These are phyloP conservation scores for Plodia interpunctella DNA, from an alignment of 1,140 invertebrate genomes.

Conservation along the genomic window DNA sequence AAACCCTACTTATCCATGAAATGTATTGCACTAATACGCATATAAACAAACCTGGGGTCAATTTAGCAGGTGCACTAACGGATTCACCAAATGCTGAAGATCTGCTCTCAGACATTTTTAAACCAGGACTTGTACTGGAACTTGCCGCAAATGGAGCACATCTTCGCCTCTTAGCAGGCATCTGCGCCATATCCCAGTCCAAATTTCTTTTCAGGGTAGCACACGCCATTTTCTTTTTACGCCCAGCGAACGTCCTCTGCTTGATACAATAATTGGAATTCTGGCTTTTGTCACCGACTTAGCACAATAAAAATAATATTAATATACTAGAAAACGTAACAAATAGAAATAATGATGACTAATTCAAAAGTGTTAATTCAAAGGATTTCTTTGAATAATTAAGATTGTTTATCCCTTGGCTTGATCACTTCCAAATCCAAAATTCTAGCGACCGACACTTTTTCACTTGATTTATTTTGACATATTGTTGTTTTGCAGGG, in stretches of 20 bases:
- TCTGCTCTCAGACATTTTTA: conserved; percentile 74
- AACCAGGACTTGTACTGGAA: conserved; percentile 81
- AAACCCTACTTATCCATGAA: neutral
- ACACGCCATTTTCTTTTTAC: conserved; percentile 92
- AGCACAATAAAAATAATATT: conserved; percentile 57
- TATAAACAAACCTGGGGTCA: conserved; percentile 88
- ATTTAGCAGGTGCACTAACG: conserved; percentile 80
- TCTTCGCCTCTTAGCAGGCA: conserved; percentile 90
- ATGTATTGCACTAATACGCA: conserved; percentile 24
- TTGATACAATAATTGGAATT: conserved; percentile 43
- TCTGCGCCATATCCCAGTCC: conserved; percentile 92
- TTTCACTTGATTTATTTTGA: conserved; percentile 56
- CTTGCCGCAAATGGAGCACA: conserved; percentile 89
- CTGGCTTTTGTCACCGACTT: conserved; percentile 39
- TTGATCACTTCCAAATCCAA: conserved; percentile 54
- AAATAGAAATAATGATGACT: conserved; percentile 50
- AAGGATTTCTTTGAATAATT: conserved; percentile 62
- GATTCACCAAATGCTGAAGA: conserved; percentile 88
- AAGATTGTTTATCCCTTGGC: conserved; percentile 50
- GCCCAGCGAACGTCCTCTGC: conserved; percentile 64
- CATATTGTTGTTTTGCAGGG: conserved; percentile 40
- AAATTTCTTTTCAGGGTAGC: conserved; percentile 94
- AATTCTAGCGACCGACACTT: conserved; percentile 49
- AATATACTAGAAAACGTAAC: conserved; percentile 43
- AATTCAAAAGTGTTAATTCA: conserved; percentile 41